Percentiles rank a stretch among this genome's conserved stretches.
Conservation (phyloP, 2,888 invertebrate species). For the Eutolmus rufibarbis region DNA sequence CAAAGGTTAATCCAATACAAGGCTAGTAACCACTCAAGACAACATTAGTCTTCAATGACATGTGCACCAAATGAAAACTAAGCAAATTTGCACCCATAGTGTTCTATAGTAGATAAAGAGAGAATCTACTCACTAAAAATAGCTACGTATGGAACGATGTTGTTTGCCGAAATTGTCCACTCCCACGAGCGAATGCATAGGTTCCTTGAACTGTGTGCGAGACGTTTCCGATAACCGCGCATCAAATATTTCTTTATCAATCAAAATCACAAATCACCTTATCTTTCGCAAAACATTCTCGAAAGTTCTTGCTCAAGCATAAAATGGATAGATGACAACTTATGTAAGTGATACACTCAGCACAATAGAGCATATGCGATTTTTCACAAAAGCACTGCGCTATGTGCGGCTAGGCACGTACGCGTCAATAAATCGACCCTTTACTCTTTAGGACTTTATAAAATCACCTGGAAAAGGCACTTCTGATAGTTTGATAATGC, state of each 20-base stretch:
- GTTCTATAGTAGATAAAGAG: background rate
- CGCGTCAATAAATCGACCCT: background rate
- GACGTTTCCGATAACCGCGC: background rate
- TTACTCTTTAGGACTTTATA: background rate
- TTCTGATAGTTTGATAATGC: background rate
- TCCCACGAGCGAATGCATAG: background rate
- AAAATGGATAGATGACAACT: background rate
- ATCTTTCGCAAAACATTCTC: background rate
- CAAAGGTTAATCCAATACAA: background rate
- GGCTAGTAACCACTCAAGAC: background rate
- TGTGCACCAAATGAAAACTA: background rate
- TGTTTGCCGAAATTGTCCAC: background rate
- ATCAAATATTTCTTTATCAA: background rate
- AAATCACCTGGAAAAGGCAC: background rate
- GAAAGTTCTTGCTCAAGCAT: background rate
- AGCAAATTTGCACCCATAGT: background rate
- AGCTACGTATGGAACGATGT: background rate
- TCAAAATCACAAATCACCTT: background rate
- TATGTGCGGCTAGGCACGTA: background rate
- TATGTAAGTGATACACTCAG: background rate
- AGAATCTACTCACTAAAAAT: background rate
- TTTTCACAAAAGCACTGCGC: background rate
- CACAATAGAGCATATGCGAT: background rate
- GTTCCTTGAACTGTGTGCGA: background rate
- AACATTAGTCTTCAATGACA: background rate